phyloP scores from a whole-genome alignment of 2,113 vertebrate genomes.

The Theristicus caerulescens region DNA sequence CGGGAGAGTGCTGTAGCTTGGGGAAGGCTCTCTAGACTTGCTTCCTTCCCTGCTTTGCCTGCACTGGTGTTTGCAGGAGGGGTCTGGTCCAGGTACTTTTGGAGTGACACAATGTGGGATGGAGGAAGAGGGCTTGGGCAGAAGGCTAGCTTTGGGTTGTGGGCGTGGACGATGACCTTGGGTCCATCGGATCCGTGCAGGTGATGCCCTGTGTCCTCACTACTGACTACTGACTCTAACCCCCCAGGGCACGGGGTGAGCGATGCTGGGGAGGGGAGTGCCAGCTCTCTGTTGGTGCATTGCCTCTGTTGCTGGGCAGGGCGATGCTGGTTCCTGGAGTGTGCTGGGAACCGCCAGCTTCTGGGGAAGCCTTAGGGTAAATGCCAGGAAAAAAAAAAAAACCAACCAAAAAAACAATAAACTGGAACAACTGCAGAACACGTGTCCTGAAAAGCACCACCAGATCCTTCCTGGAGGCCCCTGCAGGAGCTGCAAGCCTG shows the following conservation, averaged over 20 bases:
- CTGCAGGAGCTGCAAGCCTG: background rate
- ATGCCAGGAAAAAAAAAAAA: background rate
- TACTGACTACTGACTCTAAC: rapidly evolving
- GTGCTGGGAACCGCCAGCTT: background rate
- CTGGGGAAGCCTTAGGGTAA: conserved; percentile 25
- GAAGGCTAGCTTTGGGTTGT: background rate
- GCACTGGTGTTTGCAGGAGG: background rate
- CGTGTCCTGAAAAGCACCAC: background rate
- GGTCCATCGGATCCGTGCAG: background rate
- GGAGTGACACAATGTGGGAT: background rate
- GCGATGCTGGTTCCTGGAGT: background rate
- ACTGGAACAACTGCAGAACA: background rate
- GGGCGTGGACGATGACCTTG: background rate
- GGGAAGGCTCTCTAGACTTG: background rate
- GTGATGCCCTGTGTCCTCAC: background rate
- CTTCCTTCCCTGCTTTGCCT: background rate
- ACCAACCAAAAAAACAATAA: background rate
- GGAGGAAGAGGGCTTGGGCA: background rate
- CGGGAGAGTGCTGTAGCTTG: background rate
- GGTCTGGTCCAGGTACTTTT: background rate
- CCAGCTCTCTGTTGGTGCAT: background rate
- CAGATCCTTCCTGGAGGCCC: conserved; percentile 25
- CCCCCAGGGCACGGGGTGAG: background rate
- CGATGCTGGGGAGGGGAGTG: background rate
- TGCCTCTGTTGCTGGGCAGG: background rate